Percentiles rank a stretch among this genome's conserved stretches.
Conservation (phyloP, 2,797 vertebrate genomes). For the Eremophila alpestris region DNA sequence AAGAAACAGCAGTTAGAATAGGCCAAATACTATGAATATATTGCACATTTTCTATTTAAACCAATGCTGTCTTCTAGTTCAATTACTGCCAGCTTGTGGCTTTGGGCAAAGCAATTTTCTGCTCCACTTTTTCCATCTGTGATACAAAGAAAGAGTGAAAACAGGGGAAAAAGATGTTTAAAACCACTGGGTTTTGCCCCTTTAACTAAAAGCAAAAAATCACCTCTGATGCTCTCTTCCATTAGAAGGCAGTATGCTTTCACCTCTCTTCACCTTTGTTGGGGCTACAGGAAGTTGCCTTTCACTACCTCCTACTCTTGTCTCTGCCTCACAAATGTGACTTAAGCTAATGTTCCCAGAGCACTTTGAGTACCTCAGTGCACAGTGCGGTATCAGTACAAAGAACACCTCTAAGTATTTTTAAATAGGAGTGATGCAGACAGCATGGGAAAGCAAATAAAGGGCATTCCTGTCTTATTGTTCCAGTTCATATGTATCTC, state of each 20-base stretch:
- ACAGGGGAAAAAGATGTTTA: not conserved
- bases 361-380: not conserved
- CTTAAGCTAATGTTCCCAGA: not conserved
- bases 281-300: not conserved
- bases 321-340: not conserved
- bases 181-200: not conserved
- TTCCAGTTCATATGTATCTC: not conserved
- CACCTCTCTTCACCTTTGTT: not conserved
- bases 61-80: not conserved
- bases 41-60: constrained; percentile 16
- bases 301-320: not conserved
- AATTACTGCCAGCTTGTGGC: constrained; percentile 48
- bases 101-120: constrained; percentile 62
- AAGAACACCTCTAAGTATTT: not conserved
- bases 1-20: not conserved
- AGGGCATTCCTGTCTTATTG: not conserved
- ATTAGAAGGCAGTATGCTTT: not conserved
- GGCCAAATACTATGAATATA: not conserved
- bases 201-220: not conserved
- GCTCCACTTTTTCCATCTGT: constrained; percentile 61
- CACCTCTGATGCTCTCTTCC: not conserved
- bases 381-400: not conserved
- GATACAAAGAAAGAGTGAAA: constrained; percentile 26
- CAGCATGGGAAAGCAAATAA: not conserved
- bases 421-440: not conserved